Base-by-base conservation (phyloP, 2,113 vertebrate genomes). In the Neotoma lepida region DNA sequence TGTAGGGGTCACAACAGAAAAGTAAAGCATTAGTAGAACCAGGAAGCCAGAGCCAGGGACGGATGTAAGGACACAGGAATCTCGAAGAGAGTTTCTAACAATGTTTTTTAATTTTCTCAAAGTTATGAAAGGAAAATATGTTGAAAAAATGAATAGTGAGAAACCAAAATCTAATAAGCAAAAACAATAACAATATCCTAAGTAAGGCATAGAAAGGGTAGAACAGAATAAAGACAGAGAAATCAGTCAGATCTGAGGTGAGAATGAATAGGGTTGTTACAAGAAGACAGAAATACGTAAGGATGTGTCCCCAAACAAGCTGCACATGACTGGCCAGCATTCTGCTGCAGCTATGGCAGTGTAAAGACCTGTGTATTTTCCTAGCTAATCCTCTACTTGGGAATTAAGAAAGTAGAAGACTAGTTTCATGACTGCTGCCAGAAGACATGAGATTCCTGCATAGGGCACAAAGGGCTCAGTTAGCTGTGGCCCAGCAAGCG, bases 21-120 rank as follows among this genome's bases (percentile, higher is more conserved):
- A 71, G n/a, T 39, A 80, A 51, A 46, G 20, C 18, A 26, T 58
- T 33, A 15, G 5, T 35, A 90, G 46, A 63, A 61, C 30, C 30
- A 64, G 30, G 68, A 71, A 94, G 15, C 54, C 33, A 76, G 33
- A 87, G 22, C 33, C 49, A 86, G 46, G 82, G 15, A 66, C 73
- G 35, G 26, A 46, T 0, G 41, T 41, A 51, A 93, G 13, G 49
- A 56, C 56, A 24, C 14, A 74, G 68, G 18, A 54, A 9, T 18
- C 22, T 39, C 12, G 44, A 76, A 14, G 56, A 64, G 18, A 5
- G 49, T 89, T 85, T 44, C 0, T 61, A 89, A 76, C 20, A 93
- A 70, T 14, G 41, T 46, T 24, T 15, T 41, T 88, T 76, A 39
- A 82, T 91, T 89, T 89, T 96, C 77, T 88, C 44, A 17, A 81